Evolutionary conservation across 1,140 invertebrate genomes (phyloP), one percentile per base, ranked within the genome.

Genomic region (Drosophila kepulauana): DNA sequence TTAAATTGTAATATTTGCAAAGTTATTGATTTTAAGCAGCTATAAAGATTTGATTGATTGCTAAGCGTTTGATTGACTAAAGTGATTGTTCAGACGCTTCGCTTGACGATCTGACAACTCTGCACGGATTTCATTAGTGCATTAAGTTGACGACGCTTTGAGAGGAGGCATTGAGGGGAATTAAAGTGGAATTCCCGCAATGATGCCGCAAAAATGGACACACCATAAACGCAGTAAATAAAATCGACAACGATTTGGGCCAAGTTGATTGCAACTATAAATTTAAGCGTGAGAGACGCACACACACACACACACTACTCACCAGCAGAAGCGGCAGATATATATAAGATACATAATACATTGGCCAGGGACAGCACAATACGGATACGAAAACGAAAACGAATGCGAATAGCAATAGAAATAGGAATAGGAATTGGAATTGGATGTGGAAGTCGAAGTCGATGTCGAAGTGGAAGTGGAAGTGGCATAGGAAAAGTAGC

Each of bases 191-290:
- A 64, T 51, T 38, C 35, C 8, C 28, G 49, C 16, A 64, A 52
- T 64, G 62, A 54, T 25, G 15, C 49, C 48, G 16, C 62, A 64
- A 64, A 35, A 64, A 64, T 51, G 62, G 35, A 59, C 57, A 45
- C 20, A 46, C 33, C 54, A 57, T 57, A 20, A 52, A 52, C 15
- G 49, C 28, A 52, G 63, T 65, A 65, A 65, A 65, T 56, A 74
- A 74, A 74, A 61, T 59, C 43, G 61, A 63, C 41, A 62, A 45
- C 56, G 65, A 69, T 68, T 48, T 57, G 38, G 61, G n/a, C 41
- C 65, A 59, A 62, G 65, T 74, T 74, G 66, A 74, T 74, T 68
- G 71, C 71, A 74, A 74, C 71, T 74, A 68, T 69, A 74, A 56
- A 68, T 74, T 62, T 35, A 56, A 48, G 58, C 35, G 20, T 20